These are phyloP conservation scores for Fulmarus glacialis DNA, from an alignment of 2,113 vertebrate species.

Conservation along the genomic window DNA sequence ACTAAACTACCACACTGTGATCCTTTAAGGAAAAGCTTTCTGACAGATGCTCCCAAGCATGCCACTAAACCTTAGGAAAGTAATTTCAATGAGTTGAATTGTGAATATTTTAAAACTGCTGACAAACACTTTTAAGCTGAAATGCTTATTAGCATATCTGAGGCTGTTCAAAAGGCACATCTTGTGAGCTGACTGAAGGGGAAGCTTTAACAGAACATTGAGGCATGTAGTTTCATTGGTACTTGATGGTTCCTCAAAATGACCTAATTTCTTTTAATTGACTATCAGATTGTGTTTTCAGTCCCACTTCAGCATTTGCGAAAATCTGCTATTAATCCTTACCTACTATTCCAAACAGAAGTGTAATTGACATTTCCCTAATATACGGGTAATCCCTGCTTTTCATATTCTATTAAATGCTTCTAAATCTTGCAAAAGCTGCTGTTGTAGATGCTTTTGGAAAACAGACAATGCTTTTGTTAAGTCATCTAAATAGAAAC, in stretches of 20 bases:
- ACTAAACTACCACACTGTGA: neutral
- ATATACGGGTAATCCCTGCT: slow-evolving; percentile 7
- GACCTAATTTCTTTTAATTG: slow-evolving; percentile 48
- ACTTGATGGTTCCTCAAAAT: slow-evolving; percentile 21
- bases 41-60: slow-evolving; percentile 22
- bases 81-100: slow-evolving; percentile 35
- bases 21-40: slow-evolving; percentile 36
- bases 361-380: slow-evolving; percentile 29
- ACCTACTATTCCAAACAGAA: slow-evolving; percentile 18
- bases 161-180: slow-evolving; percentile 40
- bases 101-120: slow-evolving; percentile 59
- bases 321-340: slow-evolving; percentile 43
- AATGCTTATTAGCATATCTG: slow-evolving; percentile 43
- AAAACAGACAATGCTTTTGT: neutral
- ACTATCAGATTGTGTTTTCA: slow-evolving; percentile 16
- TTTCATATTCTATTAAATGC: slow-evolving; percentile 48
- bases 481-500: slow-evolving; percentile 26
- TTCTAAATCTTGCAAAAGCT: slow-evolving; percentile 19
- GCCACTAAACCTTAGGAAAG: slow-evolving; percentile 17
- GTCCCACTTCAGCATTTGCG: neutral
- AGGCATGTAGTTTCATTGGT: neutral
- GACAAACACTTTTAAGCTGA: slow-evolving; percentile 50
- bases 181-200: slow-evolving; percentile 31
- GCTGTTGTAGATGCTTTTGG: neutral
- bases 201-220: slow-evolving; percentile 11